These are phyloP conservation scores for Onychostoma macrolepis DNA, from an alignment of 2,113 vertebrate genomes.

Conservation along the genomic window DNA sequence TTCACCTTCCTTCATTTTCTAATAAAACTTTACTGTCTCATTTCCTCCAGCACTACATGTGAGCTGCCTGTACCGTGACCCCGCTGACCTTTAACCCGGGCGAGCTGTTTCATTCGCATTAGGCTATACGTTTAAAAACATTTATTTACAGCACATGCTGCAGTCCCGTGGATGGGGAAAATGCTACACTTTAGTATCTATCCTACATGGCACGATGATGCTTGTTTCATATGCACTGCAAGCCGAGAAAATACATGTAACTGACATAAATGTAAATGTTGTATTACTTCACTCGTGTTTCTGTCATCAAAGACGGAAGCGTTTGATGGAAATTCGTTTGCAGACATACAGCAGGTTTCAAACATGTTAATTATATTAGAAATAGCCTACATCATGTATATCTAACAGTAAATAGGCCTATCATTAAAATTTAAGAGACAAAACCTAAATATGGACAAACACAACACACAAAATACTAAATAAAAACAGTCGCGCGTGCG, in stretches of 20 bases:
- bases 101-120: background rate
- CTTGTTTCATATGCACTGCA: background rate
- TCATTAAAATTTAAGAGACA: background rate
- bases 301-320: background rate
- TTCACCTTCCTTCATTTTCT: slow-evolving; percentile 42
- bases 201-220: background rate
- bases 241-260: background rate
- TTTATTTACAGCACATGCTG: slow-evolving; percentile 48
- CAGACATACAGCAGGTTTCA: background rate
- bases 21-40: slow-evolving; percentile 53
- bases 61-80: slow-evolving; percentile 33
- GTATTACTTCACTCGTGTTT: background rate
- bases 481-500: background rate
- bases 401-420: background rate
- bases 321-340: background rate
- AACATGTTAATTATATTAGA: background rate
- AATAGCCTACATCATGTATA: no score
- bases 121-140: background rate
- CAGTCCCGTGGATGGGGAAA: slow-evolving; percentile 33
- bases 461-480: background rate
- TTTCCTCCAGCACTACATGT: slow-evolving; percentile 28
- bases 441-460: no score
- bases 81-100: slow-evolving; percentile 25
- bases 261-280: no score
- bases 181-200: background rate